Percentiles rank a stretch among this genome's conserved stretches.
Evolutionary conservation across 2,797 vertebrate genomes (phyloP).

Genomic region (Microtus obscurus): DNA sequence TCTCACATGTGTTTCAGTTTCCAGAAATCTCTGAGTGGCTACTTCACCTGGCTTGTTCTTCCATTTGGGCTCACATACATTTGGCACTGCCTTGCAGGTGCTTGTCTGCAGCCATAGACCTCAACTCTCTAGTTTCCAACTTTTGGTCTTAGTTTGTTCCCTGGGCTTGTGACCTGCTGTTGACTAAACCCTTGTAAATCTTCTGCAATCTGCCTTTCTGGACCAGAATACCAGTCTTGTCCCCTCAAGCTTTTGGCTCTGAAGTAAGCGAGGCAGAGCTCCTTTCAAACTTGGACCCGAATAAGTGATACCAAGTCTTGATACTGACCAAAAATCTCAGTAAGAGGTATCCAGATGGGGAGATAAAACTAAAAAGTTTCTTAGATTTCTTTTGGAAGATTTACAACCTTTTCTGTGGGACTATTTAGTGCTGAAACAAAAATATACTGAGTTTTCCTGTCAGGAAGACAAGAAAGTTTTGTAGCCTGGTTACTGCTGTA

Average conservation of each 20-base stretch:
- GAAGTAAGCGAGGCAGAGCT: background rate
- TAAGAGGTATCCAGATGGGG: background rate
- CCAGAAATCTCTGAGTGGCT: background rate
- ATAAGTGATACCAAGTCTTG: conserved; percentile 16
- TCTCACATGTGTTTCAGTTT: conserved; percentile 36
- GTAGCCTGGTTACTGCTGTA: background rate
- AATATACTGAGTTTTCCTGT: background rate
- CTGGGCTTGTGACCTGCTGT: background rate
- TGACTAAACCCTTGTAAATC: conserved; percentile 45
- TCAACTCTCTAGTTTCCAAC: background rate
- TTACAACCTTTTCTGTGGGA: background rate
- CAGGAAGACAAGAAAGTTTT: conserved; percentile 18
- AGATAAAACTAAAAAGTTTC: conserved; percentile 42
- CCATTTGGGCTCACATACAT: background rate
- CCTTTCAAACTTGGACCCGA: background rate
- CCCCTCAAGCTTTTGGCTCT: background rate
- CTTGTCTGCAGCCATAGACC: background rate
- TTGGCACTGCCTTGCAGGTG: background rate
- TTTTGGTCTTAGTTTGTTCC: background rate
- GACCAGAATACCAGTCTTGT: conserved; percentile 24
- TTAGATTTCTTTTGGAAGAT: background rate
- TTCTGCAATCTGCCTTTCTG: conserved; percentile 14
- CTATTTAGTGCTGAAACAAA: conserved; percentile 36
- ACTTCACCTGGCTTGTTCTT: conserved; percentile 22
- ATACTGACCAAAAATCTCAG: background rate